Evolutionary conservation across 2,113 vertebrate genomes (phyloP).

Genomic region (Heliornis fulica): DNA sequence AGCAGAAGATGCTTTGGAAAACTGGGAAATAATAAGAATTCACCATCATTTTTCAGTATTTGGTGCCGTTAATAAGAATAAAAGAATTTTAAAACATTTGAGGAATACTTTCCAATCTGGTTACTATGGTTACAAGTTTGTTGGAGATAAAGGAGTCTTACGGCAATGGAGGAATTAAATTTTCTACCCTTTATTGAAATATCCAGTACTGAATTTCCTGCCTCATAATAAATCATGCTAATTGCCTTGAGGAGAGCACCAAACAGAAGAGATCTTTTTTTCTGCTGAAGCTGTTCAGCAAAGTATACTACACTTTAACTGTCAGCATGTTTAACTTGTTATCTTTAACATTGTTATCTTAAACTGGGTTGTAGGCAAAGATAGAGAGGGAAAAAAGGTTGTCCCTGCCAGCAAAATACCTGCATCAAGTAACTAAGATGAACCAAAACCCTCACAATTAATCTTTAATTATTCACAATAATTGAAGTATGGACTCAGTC

Average conservation of each 20-base stretch:
- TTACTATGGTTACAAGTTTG: constrained; percentile 69
- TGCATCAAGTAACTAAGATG: neutral
- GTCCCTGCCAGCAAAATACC: neutral
- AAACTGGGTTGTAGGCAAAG: neutral
- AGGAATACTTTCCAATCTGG: constrained; percentile 46
- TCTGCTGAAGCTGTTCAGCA: neutral
- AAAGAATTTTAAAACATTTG: constrained; percentile 45
- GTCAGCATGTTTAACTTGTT: neutral
- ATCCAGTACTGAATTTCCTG: constrained; percentile 72
- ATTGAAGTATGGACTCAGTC: neutral
- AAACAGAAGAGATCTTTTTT: neutral
- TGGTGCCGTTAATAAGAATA: neutral
- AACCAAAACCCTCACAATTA: neutral
- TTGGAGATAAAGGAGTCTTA: constrained; percentile 29
- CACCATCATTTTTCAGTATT: neutral
- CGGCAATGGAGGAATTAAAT: constrained; percentile 58
- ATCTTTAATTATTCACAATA: neutral
- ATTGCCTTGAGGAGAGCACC: constrained; percentile 47
- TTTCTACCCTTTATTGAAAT: constrained; percentile 69
- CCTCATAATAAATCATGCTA: constrained; percentile 69
- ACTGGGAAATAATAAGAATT: constrained; percentile 46
- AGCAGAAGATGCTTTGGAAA: constrained; percentile 32
- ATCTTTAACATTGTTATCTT: neutral
- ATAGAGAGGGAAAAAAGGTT: neutral
- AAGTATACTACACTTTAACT: neutral